A percentile compares a stretch with the other conserved stretches of the same genome.
These are phyloP conservation scores for Dryobota labecula DNA, from an alignment of 2,888 invertebrate species.

Conservation along the genomic window DNA sequence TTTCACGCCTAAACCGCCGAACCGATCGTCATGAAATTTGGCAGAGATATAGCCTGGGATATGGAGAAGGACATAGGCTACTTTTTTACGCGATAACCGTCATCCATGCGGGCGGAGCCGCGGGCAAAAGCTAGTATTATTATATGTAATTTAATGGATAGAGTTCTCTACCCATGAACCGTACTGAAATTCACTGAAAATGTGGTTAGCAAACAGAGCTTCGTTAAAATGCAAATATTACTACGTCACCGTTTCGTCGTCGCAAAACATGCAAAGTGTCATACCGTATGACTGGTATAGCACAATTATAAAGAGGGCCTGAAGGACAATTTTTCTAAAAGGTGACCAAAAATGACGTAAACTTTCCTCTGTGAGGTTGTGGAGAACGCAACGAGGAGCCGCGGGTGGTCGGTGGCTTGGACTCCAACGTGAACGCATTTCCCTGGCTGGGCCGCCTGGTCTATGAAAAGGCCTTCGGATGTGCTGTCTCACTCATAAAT, in stretches of 20 bases:
- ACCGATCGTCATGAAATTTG: no score
- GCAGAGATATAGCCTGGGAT: no score
- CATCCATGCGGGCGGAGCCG: no score
- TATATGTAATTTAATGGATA: no score
- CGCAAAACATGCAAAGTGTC: not conserved
- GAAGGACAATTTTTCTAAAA: not conserved
- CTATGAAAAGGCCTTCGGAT: conserved; percentile 96
- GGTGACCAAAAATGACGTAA: not conserved
- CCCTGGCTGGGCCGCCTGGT: conserved; percentile 97
- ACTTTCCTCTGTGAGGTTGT: conserved; percentile 90
- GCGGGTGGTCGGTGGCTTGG: conserved; percentile 95
- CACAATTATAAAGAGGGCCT: not conserved
- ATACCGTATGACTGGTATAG: not conserved
- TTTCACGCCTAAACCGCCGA: no score
- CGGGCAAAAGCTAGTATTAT: no score
- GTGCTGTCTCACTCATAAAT: conserved; percentile 97
- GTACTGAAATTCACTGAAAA: not conserved
- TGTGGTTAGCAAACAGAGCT: not conserved
- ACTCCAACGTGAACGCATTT: conserved; percentile 94
- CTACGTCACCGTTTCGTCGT: not conserved
- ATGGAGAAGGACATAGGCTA: no score
- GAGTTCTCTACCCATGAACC: no score
- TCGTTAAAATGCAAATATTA: not conserved
- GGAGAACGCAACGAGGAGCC: conserved; percentile 95
- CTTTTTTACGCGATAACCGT: no score